These are phyloP conservation scores for Mongoloraphidia duomilia DNA, from an alignment of 2,888 invertebrate species.

Conservation along the genomic window DNA sequence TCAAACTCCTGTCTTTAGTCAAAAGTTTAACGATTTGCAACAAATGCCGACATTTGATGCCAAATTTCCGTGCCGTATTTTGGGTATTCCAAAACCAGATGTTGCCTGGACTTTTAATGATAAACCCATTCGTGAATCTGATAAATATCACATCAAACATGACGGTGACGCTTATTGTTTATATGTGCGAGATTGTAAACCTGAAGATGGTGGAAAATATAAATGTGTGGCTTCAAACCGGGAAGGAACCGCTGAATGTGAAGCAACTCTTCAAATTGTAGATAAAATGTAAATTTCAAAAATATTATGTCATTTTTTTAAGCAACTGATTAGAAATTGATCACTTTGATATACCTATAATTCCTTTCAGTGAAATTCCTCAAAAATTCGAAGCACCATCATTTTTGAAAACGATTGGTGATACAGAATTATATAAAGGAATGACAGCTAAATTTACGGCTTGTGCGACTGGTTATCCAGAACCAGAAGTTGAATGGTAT, in stretches of 20 bases:
- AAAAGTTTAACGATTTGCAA: constrained; percentile 53
- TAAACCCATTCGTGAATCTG: constrained; percentile 47
- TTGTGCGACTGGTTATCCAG: constrained; percentile 74
- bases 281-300: constrained; percentile 58
- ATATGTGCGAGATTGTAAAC: constrained; percentile 52
- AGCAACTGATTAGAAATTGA: neutral
- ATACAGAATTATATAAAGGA: constrained; percentile 72
- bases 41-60: constrained; percentile 65
- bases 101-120: constrained; percentile 80
- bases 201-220: constrained; percentile 58
- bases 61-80: constrained; percentile 67
- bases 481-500: constrained; percentile 79
- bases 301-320: too few relatives aligned
- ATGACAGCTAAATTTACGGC: constrained; percentile 91
- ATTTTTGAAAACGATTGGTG: constrained; percentile 80
- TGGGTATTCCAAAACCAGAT: constrained; percentile 70
- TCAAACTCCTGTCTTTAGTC: constrained; percentile 66
- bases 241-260: constrained; percentile 64
- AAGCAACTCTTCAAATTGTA: constrained; percentile 60
- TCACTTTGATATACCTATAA: constrained; percentile 13
- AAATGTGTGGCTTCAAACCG: constrained; percentile 65
- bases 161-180: constrained; percentile 71
- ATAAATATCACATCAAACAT: constrained; percentile 59
- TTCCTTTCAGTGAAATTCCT: constrained; percentile 58
- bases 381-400: constrained; percentile 70